Conservation (phyloP, 2,797 vertebrate genomes). For the Melanotaenia boesemani region DNA sequence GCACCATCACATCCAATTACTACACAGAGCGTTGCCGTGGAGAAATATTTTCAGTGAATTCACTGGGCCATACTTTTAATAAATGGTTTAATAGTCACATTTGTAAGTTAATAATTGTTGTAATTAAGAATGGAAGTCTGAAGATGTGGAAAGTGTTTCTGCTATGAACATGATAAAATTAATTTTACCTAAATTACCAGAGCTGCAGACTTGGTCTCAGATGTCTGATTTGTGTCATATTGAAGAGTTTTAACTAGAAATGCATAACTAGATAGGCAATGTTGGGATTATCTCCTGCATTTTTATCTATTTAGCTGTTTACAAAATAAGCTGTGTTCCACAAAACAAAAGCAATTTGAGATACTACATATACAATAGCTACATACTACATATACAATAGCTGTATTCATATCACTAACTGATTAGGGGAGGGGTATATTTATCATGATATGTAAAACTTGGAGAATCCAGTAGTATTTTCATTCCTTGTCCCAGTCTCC, state of each 20-base stretch:
- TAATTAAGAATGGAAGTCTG: constrained; percentile 10
- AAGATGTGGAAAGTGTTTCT: background rate
- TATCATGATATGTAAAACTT: too few relatives aligned
- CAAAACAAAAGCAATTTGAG: too few relatives aligned
- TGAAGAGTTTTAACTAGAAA: background rate
- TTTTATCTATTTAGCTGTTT: background rate
- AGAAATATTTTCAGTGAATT: constrained; percentile 29
- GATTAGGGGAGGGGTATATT: too few relatives aligned
- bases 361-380: background rate
- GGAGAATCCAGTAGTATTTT: too few relatives aligned
- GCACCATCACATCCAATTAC: constrained; percentile 27
- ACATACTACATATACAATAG: background rate
- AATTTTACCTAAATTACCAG: constrained; percentile 2
- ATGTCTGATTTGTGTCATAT: background rate
- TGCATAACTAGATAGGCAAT: background rate
- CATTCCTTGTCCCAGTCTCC: background rate
- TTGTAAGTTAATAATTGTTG: constrained; percentile 37
- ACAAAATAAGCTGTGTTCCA: too few relatives aligned
- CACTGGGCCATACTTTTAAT: constrained; percentile 26
- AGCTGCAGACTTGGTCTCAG: background rate
- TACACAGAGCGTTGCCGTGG: constrained; percentile 8
- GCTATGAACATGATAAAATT: background rate
- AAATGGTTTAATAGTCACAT: constrained; percentile 30
- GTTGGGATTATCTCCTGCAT: background rate
- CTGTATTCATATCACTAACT: too few relatives aligned